Base-by-base conservation (phyloP, 1,140 invertebrate species). In the Trachymyrmex cornetzi region DNA sequence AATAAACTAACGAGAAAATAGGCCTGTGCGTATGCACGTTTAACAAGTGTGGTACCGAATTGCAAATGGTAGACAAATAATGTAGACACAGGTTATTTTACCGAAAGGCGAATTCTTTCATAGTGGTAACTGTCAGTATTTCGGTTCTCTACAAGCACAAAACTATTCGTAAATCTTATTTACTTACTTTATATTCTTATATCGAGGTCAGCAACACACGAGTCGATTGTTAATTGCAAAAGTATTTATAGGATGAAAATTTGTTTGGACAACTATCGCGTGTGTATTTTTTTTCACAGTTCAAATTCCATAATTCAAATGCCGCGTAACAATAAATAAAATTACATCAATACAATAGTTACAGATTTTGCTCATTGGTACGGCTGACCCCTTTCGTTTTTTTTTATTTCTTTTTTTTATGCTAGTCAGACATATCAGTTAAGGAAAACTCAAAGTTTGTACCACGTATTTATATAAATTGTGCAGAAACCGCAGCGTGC, bases 1-100 rank as follows among this genome's bases (percentile, higher is more conserved):
- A 92, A 92, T 74, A 88, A 91, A 92, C 55, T 57, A 82, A 84
- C 48, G 71, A 61, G 30, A 88, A 74, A 89, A 74, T 92, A 92
- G 90, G 90, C 91, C 89, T 89, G 90, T 59, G 22, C 30, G 30
- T 14, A 69, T 38, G n/a, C 66, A n/a, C 66, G 14, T 86, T 59
- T 88, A 88, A 86, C 24, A 69, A 77, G 14, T 19, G n/a, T 61
- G 50, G 19, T 19, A 71, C 11, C 59, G 59, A 72, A 59, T 55
- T n/a, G 71, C 71, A 55, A 84, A 79, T 63, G 38, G 24, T 86
- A 77, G 66, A 71, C 12, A 48, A 61, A 66, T 87, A 85, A 87
- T 79, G 77, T 30, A 55, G 53, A 74, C 16, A 59, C 38, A 24
- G 11, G 50, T 30, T 74, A 64, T 5, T 59, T 27, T 57, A 64